Evolutionary conservation across 2,797 vertebrate genomes (phyloP), one percentile per base, ranked within the genome.

Genomic region (Pipistrellus kuhlii): DNA sequence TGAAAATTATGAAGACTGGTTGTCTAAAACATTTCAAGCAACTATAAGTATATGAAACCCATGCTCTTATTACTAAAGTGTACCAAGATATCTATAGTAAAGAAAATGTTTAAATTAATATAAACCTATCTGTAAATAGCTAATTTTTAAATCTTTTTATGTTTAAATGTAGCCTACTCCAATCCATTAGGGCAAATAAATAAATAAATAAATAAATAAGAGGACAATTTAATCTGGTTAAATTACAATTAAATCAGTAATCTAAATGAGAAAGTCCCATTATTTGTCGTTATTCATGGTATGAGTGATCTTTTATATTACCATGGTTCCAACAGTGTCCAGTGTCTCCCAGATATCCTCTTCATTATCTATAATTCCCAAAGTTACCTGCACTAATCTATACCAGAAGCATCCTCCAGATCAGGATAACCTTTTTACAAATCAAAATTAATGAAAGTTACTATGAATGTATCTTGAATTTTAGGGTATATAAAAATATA

Each of bases 51-150:
- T 46, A 73, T 71, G n/a, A 95, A 85, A 88, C 8, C 21, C 90
- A 62, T 4, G 10, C 20, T 81, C 59, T 82, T 82, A 3, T 32
- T 92, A 73, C 30, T 48, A 59, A 75, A 84, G 4, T 72, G 0
- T 44, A 92, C 89, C 20, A 41, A 66, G 6, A 14, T 57, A 95
- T 27, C n/a, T 85, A 62, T 6, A 84, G 51, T 90, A 35, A 89
- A 94, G 92, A n/a, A 91, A 88, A 93, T 83, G 44, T 53, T 90
- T 88, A 85, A 84, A 87, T 78, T 94, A 88, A 85, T 83, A 85
- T 78, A 93, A 95, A 78, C 53, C 55, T 92, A n/a, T 30, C 59
- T 59, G 11, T 62, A 93, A 83, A 86, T 20, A 51, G 27, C 72
- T 77, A n/a, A 93, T 38, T 84, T 73, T 64, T 35, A 32, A 57